These are phyloP conservation scores for Neotoxoptera formosana DNA, from an alignment of 1,140 invertebrate species.

Conservation along the genomic window DNA sequence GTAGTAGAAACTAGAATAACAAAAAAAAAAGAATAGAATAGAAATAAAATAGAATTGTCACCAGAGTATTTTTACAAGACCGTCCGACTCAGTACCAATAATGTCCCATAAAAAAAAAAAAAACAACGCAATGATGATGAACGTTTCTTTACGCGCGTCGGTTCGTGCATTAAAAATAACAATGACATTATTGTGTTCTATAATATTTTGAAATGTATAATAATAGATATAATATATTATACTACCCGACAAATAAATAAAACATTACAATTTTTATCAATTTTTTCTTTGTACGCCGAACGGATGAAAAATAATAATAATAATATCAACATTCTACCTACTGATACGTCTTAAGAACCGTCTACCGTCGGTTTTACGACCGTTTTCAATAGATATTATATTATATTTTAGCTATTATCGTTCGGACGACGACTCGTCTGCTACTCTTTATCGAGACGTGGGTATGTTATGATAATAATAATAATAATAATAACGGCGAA, in stretches of 20 bases:
- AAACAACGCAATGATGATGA: too few species aligned
- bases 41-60: too few species aligned
- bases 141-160: too few species aligned
- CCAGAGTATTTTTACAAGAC: too few species aligned
- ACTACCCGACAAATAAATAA: not conserved
- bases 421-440: not conserved
- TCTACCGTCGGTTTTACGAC: not conserved
- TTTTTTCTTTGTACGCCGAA: not conserved
- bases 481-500: not conserved
- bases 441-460: not conserved
- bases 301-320: not conserved
- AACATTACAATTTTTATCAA: not conserved
- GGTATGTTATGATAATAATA: too few species aligned
- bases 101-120: too few species aligned
- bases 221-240: too few species aligned
- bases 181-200: too few species aligned
- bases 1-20: too few species aligned
- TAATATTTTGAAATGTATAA: not conserved
- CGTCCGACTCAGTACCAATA: too few species aligned
- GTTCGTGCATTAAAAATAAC: not conserved
- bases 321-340: not conserved
- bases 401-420: not conserved
- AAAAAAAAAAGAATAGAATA: too few species aligned
- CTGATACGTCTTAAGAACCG: not conserved
- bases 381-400: not conserved